Evolutionary conservation across 2,888 invertebrate genomes (phyloP).

Genomic region (Tinea trinotella): DNA sequence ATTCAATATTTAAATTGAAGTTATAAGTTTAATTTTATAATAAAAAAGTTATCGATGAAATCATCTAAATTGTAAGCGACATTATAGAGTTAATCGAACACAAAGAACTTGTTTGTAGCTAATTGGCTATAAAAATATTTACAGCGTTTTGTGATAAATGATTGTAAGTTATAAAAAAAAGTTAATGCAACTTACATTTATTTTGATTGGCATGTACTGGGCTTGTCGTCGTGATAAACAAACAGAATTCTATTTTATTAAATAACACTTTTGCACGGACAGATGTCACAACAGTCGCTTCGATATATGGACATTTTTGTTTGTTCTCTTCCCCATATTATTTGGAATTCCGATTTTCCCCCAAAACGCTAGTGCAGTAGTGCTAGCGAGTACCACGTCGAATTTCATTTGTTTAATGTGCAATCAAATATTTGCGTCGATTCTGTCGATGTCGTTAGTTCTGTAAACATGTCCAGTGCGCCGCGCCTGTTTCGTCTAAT

Average conservation of each 20-base stretch:
- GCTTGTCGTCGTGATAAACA: background rate
- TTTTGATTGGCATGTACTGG: slow-evolving; percentile 5
- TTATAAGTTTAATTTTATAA: background rate
- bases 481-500: slow-evolving; percentile 6
- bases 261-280: slow-evolving; percentile 26
- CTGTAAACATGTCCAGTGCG: slow-evolving; percentile 53
- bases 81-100: slow-evolving; percentile 4
- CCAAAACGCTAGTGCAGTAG: slow-evolving; percentile 5
- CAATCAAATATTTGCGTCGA: slow-evolving; percentile 54
- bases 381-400: slow-evolving; percentile 21
- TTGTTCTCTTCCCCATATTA: slow-evolving; percentile 33
- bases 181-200: slow-evolving; percentile 2
- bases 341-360: slow-evolving; percentile 26
- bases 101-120: slow-evolving; percentile 5
- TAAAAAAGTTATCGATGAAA: background rate
- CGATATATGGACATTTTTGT: slow-evolving; percentile 26
- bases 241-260: slow-evolving; percentile 15
- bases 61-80: slow-evolving; percentile 2
- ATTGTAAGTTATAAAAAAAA: slow-evolving; percentile 10
- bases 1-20: too few species aligned
- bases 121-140: slow-evolving; percentile 5
- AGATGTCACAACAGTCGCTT: slow-evolving; percentile 46
- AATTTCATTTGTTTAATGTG: slow-evolving; percentile 61
- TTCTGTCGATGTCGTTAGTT: slow-evolving; percentile 54
- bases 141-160: background rate